These are phyloP conservation scores for Abrostola tripartita DNA, from an alignment of 2,888 invertebrate species.

Conservation along the genomic window DNA sequence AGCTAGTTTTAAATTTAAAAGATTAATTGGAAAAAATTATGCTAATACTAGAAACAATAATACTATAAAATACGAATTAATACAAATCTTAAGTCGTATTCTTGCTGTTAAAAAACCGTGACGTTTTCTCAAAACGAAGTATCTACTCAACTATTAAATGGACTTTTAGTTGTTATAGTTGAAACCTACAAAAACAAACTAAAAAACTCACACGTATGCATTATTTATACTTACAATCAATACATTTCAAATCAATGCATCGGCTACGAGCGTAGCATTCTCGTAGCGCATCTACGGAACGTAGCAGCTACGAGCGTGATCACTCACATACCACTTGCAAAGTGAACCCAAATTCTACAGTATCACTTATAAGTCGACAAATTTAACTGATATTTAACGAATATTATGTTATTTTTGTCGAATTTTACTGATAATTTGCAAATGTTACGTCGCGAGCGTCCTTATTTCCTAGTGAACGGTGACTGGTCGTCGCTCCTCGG, in stretches of 20 bases:
- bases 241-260: slow-evolving; percentile 35
- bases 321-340: slow-evolving; percentile 30
- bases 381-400: slow-evolving; percentile 6
- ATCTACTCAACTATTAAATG: no score
- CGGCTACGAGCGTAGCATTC: slow-evolving; percentile 42
- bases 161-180: no score
- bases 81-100: no score
- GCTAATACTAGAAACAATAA: no score
- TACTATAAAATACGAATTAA: no score
- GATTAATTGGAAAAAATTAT: no score
- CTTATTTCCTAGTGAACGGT: slow-evolving; percentile 63
- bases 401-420: not conserved
- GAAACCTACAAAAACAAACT: not conserved
- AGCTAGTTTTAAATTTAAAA: no score
- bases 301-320: slow-evolving; percentile 47
- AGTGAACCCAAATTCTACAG: slow-evolving; percentile 6
- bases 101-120: no score
- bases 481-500: slow-evolving; percentile 70
- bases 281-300: slow-evolving; percentile 44
- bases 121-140: no score
- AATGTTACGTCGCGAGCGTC: slow-evolving; percentile 57
- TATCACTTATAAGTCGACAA: slow-evolving; percentile 9
- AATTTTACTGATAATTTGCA: slow-evolving; percentile 24
- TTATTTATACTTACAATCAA: slow-evolving; percentile 50
- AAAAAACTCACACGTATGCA: not conserved